Evolutionary conservation across 64 coral and sea anemone species (phyloP), one percentile per base, ranked within the genome.

Genomic region (Montipora efflorescens): DNA sequence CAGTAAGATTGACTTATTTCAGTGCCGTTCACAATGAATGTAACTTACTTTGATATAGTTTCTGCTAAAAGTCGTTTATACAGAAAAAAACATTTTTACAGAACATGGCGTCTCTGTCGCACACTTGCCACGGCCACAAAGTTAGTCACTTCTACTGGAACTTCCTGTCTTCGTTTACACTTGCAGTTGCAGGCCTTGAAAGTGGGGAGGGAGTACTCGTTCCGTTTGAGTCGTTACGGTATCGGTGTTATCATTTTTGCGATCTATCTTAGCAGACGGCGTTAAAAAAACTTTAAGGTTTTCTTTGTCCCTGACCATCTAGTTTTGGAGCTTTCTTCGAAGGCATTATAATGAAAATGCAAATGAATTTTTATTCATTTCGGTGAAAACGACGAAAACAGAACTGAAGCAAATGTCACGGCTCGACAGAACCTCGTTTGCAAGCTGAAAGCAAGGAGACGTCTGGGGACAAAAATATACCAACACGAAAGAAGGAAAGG

Each of bases 281-380:
- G 19, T 74, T 74, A 74, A 74, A 74, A 74, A 74, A 74, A 7
- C 25, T 44, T 22, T 6, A 74, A 74, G 23, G 71, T 74, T 43
- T 74, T 74, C 71, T 23, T 74, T 74, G 71, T 8, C 71, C 71
- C 44, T 74, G 71, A 74, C n/a, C 71, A 74, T 74, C 71, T 74
- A 74, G 23, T 11, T 23, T 74, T 23, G n/a, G 71, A 23, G 23
- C 19, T 74, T 74, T 74, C 23, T 25, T 74, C n/a, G 71, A 20
- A 44, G 71, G 71, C 71, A 22, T 64, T 64, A 64, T 64, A 64
- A 14, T 64, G 8, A 64, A 64, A 64, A 64, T 64, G 59, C 59
- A 64, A 64, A 55, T 7, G 52, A 55, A 3, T 7, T 55, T 5
- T 7, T 28, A 55, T 55, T 55, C 52, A 55, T 55, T 55, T 55